These are phyloP conservation scores for Zoanthus sansibaricus DNA, from an alignment of 92 coral and sea anemone genomes.

Conservation along the genomic window DNA sequence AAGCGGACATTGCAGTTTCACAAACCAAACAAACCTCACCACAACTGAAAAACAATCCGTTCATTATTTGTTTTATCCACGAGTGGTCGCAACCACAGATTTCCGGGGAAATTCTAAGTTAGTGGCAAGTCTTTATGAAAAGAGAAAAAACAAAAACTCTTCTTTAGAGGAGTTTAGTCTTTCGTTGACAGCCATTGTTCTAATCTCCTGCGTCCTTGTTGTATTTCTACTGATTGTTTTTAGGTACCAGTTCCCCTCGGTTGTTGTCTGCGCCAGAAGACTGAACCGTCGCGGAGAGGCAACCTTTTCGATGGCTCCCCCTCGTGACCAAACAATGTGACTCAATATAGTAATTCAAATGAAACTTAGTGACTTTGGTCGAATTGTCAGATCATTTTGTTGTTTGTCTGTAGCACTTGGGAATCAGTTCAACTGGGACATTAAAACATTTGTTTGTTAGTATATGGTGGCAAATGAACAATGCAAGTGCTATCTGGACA, in stretches of 20 bases:
- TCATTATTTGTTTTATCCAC: not conserved
- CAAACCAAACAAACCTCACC: not conserved
- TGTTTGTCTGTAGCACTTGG: no score
- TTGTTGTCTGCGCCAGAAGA: slow-evolving; percentile 70
- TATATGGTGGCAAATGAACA: no score
- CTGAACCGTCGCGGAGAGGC: slow-evolving; percentile 84
- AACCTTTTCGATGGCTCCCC: slow-evolving; percentile 17
- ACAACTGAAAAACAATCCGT: not conserved
- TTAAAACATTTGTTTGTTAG: no score
- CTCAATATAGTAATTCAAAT: not conserved
- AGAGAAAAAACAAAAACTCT: not conserved
- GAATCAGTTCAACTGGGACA: no score
- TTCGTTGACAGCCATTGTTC: slow-evolving; percentile 68
- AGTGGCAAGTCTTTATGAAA: not conserved
- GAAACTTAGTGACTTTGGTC: not conserved
- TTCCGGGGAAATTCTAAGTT: not conserved
- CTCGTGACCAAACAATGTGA: slow-evolving; percentile 2
- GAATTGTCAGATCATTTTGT: no score
- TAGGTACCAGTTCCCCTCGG: slow-evolving; percentile 71
- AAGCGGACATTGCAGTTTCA: not conserved
- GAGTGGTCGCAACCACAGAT: not conserved
- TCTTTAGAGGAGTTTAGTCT: slow-evolving; percentile 39
- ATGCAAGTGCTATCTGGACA: no score
- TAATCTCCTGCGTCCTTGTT: slow-evolving; percentile 72
- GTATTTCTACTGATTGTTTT: slow-evolving; percentile 67